phyloP scores from a whole-genome alignment of 2,113 vertebrate species.

The Epinephelus lanceolatus region DNA sequence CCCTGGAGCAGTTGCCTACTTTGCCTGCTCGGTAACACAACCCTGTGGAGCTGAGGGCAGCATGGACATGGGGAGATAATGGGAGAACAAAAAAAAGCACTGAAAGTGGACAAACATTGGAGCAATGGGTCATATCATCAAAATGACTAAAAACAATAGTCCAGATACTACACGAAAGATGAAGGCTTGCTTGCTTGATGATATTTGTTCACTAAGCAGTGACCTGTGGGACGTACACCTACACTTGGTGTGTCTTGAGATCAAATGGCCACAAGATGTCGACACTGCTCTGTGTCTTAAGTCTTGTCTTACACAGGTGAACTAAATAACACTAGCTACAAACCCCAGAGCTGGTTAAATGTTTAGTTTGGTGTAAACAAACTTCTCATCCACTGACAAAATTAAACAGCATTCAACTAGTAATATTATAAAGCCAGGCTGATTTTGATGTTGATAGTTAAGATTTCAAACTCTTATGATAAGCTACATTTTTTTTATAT shows the following conservation, averaged over 20 bases:
- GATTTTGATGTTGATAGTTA: background rate
- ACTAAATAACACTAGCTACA: background rate
- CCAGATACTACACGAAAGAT: background rate
- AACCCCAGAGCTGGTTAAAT: background rate
- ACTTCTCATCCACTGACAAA: background rate
- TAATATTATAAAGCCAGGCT: background rate
- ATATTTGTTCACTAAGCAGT: background rate
- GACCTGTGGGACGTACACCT: background rate
- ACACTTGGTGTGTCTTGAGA: background rate
- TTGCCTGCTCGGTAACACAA: background rate
- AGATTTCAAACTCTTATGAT: no score
- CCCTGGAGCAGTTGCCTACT: background rate
- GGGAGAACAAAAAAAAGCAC: background rate
- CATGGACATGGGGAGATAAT: background rate
- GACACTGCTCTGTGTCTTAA: background rate
- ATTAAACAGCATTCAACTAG: background rate
- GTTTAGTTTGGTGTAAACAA: background rate
- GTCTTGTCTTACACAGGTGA: background rate
- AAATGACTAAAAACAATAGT: background rate
- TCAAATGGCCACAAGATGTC: slow-evolving; percentile 42
- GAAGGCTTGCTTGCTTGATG: background rate
- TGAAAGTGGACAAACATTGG: background rate
- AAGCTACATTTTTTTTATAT: no score
- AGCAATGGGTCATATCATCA: background rate
- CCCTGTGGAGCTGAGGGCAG: background rate